Evolutionary conservation across 2,888 invertebrate species (phyloP), one percentile per base, ranked within the genome.

Genomic region (Orchestes rusci): DNA sequence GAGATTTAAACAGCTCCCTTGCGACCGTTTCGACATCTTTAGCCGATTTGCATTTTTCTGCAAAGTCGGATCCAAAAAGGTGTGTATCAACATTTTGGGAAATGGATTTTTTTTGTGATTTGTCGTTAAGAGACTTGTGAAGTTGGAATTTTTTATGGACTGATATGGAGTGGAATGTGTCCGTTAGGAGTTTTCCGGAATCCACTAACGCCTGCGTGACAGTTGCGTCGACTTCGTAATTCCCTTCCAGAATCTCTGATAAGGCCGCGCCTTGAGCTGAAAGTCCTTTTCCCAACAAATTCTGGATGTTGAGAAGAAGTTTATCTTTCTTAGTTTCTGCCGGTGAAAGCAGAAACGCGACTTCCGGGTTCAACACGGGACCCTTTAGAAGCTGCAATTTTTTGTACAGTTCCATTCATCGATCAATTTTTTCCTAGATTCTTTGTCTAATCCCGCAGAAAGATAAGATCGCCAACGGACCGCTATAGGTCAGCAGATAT

Each of bases 331-430:
- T 41, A 17, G 13, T 5, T 4, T 34, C 34, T 15, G 7, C 19
- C 2, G 37, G 13, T 3, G 43, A 37, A 2, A 43, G 18, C 16
- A 43, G 12, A 5, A 15, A 18, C 28, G 36, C 5, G 15, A 43
- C 43, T 19, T 43, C 43, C 12, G 43, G 33, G 19, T 43, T 43
- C n/a, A 43, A 32, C 8, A 12, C 15, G 3, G 43, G 43, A 8
- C 34, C 41, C n/a, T 23, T 10, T 20, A 41, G 13, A 8, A 10
- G 35, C 4, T 15, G 31, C 41, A 41, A 13, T 41, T 40, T 7
- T n/a, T 2, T 18, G 37, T 36, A 5, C 5, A 5, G 5, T 8
- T 5, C 34, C 35, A 35, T 17, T 17, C 7, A 12, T 35, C 20
- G 3, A 19, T 19, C 7, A 18, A 12, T 12, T 17, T n/a, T 3